Conservation (phyloP, 2,113 vertebrate genomes). For the Syrmaticus mikado region DNA sequence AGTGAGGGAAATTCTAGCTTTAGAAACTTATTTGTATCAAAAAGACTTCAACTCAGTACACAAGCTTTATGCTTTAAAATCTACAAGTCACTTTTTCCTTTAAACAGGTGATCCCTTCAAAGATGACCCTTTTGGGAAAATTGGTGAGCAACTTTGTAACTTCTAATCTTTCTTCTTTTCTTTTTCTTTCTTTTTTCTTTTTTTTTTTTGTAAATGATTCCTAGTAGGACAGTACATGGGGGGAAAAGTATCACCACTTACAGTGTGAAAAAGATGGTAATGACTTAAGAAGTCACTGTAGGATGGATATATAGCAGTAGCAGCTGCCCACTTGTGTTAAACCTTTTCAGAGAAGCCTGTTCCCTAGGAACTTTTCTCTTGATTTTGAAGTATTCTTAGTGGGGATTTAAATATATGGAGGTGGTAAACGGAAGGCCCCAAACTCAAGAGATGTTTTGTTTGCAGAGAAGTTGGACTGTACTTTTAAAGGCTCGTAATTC, state of each 20-base stretch:
- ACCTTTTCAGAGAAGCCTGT: not conserved
- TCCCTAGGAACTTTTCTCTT: not conserved
- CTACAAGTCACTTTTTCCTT: not conserved
- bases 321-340: not conserved
- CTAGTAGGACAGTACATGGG: not conserved
- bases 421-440: not conserved
- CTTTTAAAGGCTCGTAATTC: not conserved
- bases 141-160: constrained; percentile 79
- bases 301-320: not conserved
- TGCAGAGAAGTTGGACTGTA: not conserved
- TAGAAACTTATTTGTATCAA: not conserved
- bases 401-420: not conserved
- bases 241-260: not conserved
- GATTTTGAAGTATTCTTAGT: not conserved
- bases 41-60: not conserved
- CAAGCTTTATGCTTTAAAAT: not conserved
- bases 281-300: not conserved
- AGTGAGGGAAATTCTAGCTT: not conserved
- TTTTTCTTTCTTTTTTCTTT: not conserved
- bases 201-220: not conserved
- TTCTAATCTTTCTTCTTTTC: not conserved
- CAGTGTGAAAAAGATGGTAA: not conserved
- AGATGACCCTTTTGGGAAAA: constrained; percentile 96
- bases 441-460: not conserved
- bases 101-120: constrained; percentile 92